Evolutionary conservation across 1,140 invertebrate genomes (phyloP).

Genomic region (Meloidogyne exigua): DNA sequence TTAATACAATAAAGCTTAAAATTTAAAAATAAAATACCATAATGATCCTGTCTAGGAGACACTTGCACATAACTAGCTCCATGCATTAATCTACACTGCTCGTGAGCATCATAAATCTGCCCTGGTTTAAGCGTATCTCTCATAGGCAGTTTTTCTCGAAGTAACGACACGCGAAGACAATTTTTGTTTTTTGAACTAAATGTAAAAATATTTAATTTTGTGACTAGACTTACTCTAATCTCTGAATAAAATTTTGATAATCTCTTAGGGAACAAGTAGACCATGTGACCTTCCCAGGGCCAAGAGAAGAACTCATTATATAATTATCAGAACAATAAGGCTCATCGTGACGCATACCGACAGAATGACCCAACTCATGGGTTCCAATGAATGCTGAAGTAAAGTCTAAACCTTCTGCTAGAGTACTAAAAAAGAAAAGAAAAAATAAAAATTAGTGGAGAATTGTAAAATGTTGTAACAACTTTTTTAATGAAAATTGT

Average conservation of each 20-base stretch:
- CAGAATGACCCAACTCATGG: slow-evolving; percentile 60
- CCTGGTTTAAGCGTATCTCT: slow-evolving; percentile 52
- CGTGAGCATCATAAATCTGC: slow-evolving; percentile 62
- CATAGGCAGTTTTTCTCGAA: slow-evolving; percentile 54
- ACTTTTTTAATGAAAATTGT: too few relatives aligned
- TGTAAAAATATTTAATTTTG: neutral
- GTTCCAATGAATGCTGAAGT: slow-evolving; percentile 63
- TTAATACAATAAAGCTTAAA: too few relatives aligned
- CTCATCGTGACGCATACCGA: slow-evolving; percentile 64
- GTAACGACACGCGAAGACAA: slow-evolving; percentile 52
- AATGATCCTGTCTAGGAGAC: slow-evolving; percentile 58
- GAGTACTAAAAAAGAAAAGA: slow-evolving; percentile 37
- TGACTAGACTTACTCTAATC: slow-evolving; percentile 52
- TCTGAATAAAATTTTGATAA: slow-evolving; percentile 60
- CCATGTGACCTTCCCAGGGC: slow-evolving; percentile 66
- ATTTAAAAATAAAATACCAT: slow-evolving; percentile 27
- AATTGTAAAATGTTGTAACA: too few relatives aligned
- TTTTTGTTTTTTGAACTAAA: slow-evolving; percentile 56
- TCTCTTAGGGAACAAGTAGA: slow-evolving; percentile 64
- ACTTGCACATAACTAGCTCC: slow-evolving; percentile 61
- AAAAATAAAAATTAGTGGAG: neutral
- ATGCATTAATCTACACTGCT: slow-evolving; percentile 59
- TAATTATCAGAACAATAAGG: slow-evolving; percentile 57
- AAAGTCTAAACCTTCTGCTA: slow-evolving; percentile 62
- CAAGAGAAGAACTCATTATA: slow-evolving; percentile 65